These are phyloP conservation scores for Agrenia bidenticulata DNA, from an alignment of 2,888 invertebrate species.

Conservation along the genomic window DNA sequence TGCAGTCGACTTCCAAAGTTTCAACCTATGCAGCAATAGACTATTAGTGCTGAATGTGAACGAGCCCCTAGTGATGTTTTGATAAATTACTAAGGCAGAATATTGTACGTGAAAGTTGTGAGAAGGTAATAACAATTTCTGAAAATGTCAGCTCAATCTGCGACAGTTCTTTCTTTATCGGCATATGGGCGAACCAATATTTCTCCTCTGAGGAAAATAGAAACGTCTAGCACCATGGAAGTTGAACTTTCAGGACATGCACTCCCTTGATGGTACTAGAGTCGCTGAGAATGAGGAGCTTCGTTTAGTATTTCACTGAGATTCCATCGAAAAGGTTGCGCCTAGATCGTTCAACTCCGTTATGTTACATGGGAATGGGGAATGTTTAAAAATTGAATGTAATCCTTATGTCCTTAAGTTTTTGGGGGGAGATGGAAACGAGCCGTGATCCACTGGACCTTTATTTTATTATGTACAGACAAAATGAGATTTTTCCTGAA, in stretches of 20 bases:
- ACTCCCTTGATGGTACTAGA: neutral
- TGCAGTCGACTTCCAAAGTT: too few species aligned
- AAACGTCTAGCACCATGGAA: neutral
- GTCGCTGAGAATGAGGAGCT: neutral
- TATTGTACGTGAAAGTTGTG: conserved; percentile 5
- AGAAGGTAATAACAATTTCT: conserved; percentile 12
- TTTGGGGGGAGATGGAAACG: too few species aligned
- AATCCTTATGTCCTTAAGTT: too few species aligned
- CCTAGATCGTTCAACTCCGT: too few species aligned
- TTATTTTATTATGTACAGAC: too few species aligned
- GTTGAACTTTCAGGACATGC: neutral
- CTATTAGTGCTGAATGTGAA: conserved; percentile 9
- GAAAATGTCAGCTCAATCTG: conserved; percentile 10
- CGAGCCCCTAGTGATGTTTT: conserved; percentile 27
- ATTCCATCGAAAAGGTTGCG: too few species aligned
- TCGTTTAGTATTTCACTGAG: too few species aligned
- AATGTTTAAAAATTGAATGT: too few species aligned
- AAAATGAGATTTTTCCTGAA: conserved; percentile 21
- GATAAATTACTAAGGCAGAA: conserved; percentile 18
- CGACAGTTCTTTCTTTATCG: conserved; percentile 11
- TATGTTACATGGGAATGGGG: too few species aligned
- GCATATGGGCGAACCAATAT: conserved; percentile 1
- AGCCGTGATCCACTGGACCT: too few species aligned
- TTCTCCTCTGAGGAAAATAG: conserved; percentile 9
- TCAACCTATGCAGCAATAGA: too few species aligned